Evolutionary conservation across 2,888 invertebrate species (phyloP).

Genomic region (Eilema griseolum): DNA sequence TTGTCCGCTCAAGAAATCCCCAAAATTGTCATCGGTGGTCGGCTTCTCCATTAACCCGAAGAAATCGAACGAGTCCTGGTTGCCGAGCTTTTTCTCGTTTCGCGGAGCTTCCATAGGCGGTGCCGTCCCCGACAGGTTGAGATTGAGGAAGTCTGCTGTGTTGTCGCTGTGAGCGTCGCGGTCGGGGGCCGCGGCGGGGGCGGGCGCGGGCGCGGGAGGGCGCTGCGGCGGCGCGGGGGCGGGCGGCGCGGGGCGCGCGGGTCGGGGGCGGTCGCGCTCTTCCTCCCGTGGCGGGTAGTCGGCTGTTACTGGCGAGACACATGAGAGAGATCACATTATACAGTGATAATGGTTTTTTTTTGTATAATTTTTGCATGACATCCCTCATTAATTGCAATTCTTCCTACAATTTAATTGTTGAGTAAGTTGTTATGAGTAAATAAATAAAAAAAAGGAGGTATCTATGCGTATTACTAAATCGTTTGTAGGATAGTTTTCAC

Average conservation of each 20-base stretch:
- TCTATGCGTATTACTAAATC: too few species aligned
- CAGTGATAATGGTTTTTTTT: too few species aligned
- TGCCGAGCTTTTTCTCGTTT: slow-evolving; percentile 67
- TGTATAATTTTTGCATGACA: too few species aligned
- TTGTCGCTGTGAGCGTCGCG: slow-evolving; percentile 26
- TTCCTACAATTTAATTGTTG: too few species aligned
- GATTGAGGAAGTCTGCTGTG: slow-evolving; percentile 75
- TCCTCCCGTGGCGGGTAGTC: slow-evolving; percentile 67
- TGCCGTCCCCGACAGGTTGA: slow-evolving; percentile 47
- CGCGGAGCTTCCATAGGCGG: slow-evolving; percentile 40
- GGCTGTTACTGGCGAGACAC: slow-evolving; percentile 67
- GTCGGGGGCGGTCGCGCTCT: slow-evolving; percentile 60
- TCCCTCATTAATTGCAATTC: too few species aligned
- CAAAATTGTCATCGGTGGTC: slow-evolving; percentile 74
- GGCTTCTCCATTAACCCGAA: slow-evolving; percentile 87
- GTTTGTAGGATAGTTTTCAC: too few species aligned
- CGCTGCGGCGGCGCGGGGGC: slow-evolving; percentile 47
- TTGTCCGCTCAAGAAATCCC: slow-evolving; percentile 78
- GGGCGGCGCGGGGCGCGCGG: slow-evolving; percentile 59
- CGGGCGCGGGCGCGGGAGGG: slow-evolving; percentile 47
- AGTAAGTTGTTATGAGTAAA: too few species aligned
- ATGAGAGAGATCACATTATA: not conserved
- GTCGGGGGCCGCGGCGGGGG: slow-evolving; percentile 25
- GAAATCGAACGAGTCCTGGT: slow-evolving; percentile 87
- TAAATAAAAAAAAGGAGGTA: not conserved